phyloP scores from a whole-genome alignment of 1,140 invertebrate genomes.

The Lepidurus arcticus region DNA sequence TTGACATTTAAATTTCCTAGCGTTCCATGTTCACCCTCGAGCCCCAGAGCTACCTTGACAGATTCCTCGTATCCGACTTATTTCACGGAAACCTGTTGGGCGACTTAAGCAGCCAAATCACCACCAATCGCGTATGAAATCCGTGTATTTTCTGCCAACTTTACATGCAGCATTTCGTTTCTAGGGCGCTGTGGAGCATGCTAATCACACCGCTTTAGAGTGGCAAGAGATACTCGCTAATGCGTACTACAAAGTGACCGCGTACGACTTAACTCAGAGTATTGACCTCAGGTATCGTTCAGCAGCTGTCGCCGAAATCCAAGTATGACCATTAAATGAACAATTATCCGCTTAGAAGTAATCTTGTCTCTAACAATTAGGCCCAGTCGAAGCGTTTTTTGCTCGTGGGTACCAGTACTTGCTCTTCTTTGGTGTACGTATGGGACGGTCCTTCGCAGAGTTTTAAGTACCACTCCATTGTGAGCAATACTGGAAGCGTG shows the following conservation, averaged over 20 bases:
- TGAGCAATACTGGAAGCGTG: slow-evolving; percentile 5
- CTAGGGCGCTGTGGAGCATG: not conserved
- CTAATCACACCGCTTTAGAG: not conserved
- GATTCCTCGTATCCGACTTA: not conserved
- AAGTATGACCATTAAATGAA: not conserved
- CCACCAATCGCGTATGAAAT: not conserved
- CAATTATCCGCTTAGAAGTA: too few relatives aligned
- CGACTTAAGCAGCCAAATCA: not conserved
- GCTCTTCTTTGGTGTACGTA: not conserved
- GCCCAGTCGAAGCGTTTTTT: not conserved
- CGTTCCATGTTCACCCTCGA: not conserved
- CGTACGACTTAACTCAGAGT: not conserved
- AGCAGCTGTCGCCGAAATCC: not conserved
- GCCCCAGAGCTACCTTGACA: not conserved
- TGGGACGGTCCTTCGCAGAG: not conserved
- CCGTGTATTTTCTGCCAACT: not conserved
- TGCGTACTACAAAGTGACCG: not conserved
- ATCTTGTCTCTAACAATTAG: not conserved
- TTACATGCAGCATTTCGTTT: not conserved
- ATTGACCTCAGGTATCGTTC: not conserved
- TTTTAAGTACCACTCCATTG: not conserved
- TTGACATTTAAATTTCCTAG: not conserved
- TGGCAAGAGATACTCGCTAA: not conserved
- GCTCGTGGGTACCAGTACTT: not conserved
- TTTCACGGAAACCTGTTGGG: not conserved